Base-by-base conservation (phyloP, 1,140 invertebrate genomes). In the Scaptomyza montana region DNA sequence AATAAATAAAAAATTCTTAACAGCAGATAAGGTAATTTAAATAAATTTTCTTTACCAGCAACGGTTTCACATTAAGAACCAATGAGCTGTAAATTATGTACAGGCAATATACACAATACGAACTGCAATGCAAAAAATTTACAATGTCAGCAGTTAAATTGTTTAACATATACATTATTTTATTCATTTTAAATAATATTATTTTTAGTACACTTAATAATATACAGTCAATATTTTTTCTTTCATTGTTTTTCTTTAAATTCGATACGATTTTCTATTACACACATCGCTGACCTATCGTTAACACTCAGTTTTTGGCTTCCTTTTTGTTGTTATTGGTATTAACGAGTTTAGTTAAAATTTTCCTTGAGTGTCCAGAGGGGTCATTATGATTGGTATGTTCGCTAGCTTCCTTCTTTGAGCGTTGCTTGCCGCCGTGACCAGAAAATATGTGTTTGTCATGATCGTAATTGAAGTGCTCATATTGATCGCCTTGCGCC, bases 381-480 rank as follows among this genome's bases (percentile, higher is more conserved):
- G 97, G 97, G 92, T 98, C 97, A 84, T 94, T 95, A 91, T 97
- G 97, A 92, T 98, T 98, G 25, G 96, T 97, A 91, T 98, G 96
- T 64, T 95, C 94, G 74, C 92, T 94, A 28, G 95, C 96, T 93
- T 98, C 97, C 90, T 96, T 96, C 93, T 98, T 98, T 65, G 95
- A 94, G 54, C 97, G 93, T 90, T 97, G 96, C 91, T 98, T 98
- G 67, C 96, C 96, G 78, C 96, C 95, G 93, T 97, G 96, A 4
- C 95, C 95, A 19, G 94, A 95, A 91, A 96, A 95, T 21, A 98
- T 95, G 90, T 97, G 95, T 92, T 98, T 98, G 89, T 97, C 97
- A 92, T 96, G 94, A 78, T 97, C 96, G 92, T 96, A 98, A 90
- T 98, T 98, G 93, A 97, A 98, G 86, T 97, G 96, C 84, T 98